Evolutionary conservation across 2,113 vertebrate species (phyloP).

Genomic region (Oxyruncus cristatus): DNA sequence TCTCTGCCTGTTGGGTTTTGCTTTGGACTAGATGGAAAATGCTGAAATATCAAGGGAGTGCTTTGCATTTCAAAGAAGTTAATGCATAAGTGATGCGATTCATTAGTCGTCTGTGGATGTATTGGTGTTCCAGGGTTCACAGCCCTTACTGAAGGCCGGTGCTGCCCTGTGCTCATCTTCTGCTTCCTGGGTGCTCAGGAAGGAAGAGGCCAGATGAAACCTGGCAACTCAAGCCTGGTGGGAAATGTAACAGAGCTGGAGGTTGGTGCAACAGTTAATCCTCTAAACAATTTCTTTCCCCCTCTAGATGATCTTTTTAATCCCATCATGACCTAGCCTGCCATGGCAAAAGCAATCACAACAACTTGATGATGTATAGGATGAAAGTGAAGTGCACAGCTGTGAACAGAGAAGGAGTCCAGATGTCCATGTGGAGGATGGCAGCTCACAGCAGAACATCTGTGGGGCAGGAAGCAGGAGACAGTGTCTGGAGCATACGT

Average conservation of each 20-base stretch:
- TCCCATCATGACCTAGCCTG: background rate
- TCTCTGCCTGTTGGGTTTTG: background rate
- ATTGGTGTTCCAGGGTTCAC: background rate
- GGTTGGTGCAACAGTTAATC: background rate
- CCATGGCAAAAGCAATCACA: background rate
- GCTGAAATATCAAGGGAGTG: conserved; percentile 22
- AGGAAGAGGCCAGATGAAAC: background rate
- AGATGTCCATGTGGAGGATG: background rate
- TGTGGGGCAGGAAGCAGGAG: background rate
- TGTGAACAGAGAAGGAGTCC: background rate
- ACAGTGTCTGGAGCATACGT: background rate
- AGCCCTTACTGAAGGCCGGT: accelerated
- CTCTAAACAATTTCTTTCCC: background rate
- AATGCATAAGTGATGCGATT: conserved; percentile 17
- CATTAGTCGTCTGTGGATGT: background rate
- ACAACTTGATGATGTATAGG: background rate
- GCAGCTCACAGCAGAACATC: background rate
- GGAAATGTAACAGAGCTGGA: background rate
- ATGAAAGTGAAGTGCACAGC: background rate
- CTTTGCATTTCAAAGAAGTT: conserved; percentile 40
- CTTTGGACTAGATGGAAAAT: conserved; percentile 5
- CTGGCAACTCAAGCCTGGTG: background rate
- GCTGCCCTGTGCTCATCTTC: background rate
- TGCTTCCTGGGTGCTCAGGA: background rate
- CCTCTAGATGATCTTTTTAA: background rate